A percentile compares a stretch with the other conserved stretches of the same genome.
Conservation (phyloP, 2,888 invertebrate genomes). For the Marronus borbonicus region DNA sequence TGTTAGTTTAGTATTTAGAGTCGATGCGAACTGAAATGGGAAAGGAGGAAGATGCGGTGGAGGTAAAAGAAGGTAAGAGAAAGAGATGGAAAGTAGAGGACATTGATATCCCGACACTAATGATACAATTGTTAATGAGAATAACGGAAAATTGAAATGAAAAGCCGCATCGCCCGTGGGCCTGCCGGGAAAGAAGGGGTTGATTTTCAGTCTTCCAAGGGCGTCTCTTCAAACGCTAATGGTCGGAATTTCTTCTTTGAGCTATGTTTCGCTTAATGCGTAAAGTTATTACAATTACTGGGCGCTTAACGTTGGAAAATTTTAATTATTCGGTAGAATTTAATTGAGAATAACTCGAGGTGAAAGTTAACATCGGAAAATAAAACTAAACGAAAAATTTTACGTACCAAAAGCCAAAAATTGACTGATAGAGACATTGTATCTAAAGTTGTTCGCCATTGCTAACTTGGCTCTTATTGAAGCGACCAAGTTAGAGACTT, state of each 20-base stretch:
- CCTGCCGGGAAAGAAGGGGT: not conserved
- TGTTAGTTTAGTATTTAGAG: slow-evolving; percentile 32
- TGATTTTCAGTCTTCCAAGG: slow-evolving; percentile 2
- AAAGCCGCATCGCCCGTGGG: slow-evolving; percentile 1
- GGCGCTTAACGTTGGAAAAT: not conserved
- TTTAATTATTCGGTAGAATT: not conserved
- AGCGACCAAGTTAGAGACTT: no score
- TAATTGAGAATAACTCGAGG: no score
- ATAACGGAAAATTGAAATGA: slow-evolving; percentile 15
- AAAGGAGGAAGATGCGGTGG: not conserved
- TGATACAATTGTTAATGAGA: slow-evolving; percentile 44
- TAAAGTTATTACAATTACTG: slow-evolving; percentile 6
- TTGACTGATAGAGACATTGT: no score
- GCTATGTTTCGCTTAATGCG: slow-evolving; percentile 8
- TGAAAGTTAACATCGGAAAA: no score
- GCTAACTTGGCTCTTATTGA: no score
- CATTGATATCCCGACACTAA: slow-evolving; percentile 32
- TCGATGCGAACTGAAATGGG: not conserved
- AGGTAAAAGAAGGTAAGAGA: not conserved
- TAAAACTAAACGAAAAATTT: no score
- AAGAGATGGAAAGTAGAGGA: not conserved
- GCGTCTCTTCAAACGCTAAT: slow-evolving; percentile 4
- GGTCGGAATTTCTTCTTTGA: slow-evolving; percentile 12
- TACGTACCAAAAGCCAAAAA: no score
- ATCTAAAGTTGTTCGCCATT: no score